These are phyloP conservation scores for Pyrrhia umbra DNA, from an alignment of 2,888 invertebrate species.

Conservation along the genomic window DNA sequence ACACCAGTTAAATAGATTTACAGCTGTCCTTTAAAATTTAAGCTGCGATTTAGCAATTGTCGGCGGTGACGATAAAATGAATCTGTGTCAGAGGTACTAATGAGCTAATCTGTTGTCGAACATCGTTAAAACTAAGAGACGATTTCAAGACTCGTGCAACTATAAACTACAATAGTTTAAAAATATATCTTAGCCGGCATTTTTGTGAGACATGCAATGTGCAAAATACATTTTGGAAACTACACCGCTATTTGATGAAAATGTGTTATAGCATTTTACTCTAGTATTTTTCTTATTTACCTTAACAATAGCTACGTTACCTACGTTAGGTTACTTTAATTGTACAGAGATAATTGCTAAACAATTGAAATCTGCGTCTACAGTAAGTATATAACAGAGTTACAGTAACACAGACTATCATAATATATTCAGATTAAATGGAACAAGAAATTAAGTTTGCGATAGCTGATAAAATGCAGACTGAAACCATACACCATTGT, in stretches of 20 bases:
- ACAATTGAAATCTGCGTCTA: conserved; percentile 21
- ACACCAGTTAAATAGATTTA: conserved; percentile 79
- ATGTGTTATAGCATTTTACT: conserved; percentile 22
- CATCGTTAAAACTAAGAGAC: not conserved
- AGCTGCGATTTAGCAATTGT: conserved; percentile 76
- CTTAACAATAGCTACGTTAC: conserved; percentile 32
- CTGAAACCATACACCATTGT: conserved; percentile 64
- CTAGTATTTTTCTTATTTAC: conserved; percentile 22
- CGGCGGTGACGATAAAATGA: conserved; percentile 58
- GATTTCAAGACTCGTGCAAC: not conserved
- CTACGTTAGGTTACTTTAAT: not conserved
- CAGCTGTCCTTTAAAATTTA: conserved; percentile 76
- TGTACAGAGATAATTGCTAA: conserved; percentile 33
- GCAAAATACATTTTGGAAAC: too few species aligned
- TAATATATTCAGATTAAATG: conserved; percentile 34
- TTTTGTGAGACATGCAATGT: too few species aligned
- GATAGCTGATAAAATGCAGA: conserved; percentile 61
- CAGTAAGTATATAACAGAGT: not conserved
- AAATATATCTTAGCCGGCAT: not conserved
- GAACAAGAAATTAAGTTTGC: conserved; percentile 52
- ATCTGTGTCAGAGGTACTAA: conserved; percentile 65
- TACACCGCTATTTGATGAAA: conserved; percentile 16
- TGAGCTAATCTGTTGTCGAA: conserved; percentile 23
- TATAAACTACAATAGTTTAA: not conserved
- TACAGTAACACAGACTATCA: conserved; percentile 15